Percentiles rank a stretch among this genome's conserved stretches.
These are phyloP conservation scores for Drosophila phalerata DNA, from an alignment of 2,888 invertebrate genomes.

Conservation along the genomic window DNA sequence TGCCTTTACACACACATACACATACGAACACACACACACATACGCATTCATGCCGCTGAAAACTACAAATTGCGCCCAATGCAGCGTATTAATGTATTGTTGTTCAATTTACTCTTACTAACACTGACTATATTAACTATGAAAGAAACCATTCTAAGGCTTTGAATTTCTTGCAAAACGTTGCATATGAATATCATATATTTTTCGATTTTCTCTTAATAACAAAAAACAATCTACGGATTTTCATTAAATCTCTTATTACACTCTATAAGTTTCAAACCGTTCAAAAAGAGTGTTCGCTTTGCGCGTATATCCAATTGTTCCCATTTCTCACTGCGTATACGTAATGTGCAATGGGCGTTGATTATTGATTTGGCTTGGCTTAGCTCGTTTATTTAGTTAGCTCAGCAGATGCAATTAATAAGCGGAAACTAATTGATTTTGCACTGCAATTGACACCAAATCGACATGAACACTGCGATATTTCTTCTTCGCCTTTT, in stretches of 20 bases:
- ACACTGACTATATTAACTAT: constrained; percentile 15
- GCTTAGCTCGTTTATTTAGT: constrained; percentile 6
- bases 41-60: neutral
- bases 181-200: neutral
- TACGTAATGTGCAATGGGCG: constrained; percentile 27
- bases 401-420: constrained; percentile 40
- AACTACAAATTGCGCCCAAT: constrained; percentile 46
- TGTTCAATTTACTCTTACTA: constrained; percentile 20
- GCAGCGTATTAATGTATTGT: constrained; percentile 54
- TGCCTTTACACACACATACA: constrained; percentile 15
- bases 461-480: constrained; percentile 1
- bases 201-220: neutral
- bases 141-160: neutral
- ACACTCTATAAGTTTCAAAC: neutral
- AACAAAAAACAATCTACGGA: neutral
- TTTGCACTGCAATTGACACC: constrained; percentile 39
- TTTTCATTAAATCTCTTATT: too few species aligned
- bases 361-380: constrained; percentile 29
- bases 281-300: neutral
- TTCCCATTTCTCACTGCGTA: constrained; percentile 1
- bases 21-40: constrained; percentile 9
- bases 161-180: neutral
- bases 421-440: constrained; percentile 47
- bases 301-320: neutral
- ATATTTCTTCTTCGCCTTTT: constrained; percentile 8